Conservation (phyloP, 1,140 invertebrate species). For the Pararge aegeria region DNA sequence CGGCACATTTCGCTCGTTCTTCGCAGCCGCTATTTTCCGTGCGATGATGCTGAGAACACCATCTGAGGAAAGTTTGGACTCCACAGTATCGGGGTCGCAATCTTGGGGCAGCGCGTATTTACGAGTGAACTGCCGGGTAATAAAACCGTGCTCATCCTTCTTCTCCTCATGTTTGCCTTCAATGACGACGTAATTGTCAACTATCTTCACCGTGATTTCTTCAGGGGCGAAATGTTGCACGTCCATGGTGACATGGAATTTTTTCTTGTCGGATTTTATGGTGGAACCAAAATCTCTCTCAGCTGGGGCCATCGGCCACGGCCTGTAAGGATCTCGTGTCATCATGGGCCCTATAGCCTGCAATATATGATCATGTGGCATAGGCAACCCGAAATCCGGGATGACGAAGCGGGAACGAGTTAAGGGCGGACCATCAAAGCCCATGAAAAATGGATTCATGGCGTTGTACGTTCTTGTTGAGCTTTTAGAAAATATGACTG, state of each 20-base stretch:
- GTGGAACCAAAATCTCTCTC: constrained; percentile 86
- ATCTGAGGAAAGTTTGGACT: constrained; percentile 86
- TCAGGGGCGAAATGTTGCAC: constrained; percentile 92
- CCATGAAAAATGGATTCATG: constrained; percentile 72
- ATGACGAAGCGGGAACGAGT: constrained; percentile 82
- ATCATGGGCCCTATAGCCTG: constrained; percentile 71
- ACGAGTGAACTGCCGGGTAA: constrained; percentile 86
- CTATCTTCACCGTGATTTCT: constrained; percentile 90
- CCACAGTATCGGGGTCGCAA: constrained; percentile 83
- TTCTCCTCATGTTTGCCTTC: constrained; percentile 90
- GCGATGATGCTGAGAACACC: constrained; percentile 85
- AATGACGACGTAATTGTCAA: constrained; percentile 84
- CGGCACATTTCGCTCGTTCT: constrained; percentile 81
- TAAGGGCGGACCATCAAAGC: constrained; percentile 74
- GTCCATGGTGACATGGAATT: constrained; percentile 86
- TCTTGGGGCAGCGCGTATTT: constrained; percentile 86
- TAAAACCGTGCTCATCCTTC: constrained; percentile 86
- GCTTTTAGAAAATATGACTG: no score
- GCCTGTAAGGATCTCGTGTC: constrained; percentile 82
- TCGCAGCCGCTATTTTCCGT: constrained; percentile 78
- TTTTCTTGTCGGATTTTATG: constrained; percentile 80
- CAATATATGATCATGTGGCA: constrained; percentile 87
- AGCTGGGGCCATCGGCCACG: constrained; percentile 82
- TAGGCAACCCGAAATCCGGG: constrained; percentile 86
- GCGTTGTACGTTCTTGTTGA: no score